Evolutionary conservation across 2,113 vertebrate species (phyloP), one percentile per base, ranked within the genome.

Genomic region (Serinus canaria): DNA sequence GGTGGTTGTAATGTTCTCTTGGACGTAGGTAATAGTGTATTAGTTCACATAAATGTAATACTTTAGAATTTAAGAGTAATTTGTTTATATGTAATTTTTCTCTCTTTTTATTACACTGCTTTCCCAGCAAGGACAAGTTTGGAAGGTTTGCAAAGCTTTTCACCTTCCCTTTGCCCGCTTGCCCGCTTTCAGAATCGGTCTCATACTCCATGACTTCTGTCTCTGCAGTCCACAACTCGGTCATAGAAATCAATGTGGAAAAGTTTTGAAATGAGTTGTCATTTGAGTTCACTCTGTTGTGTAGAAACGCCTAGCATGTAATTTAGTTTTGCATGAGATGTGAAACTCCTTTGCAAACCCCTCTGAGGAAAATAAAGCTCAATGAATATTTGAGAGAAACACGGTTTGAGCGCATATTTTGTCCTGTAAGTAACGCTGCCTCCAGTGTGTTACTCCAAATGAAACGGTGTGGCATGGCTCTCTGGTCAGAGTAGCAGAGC

Each of bases 81-180:
- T 97, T 98, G 98, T 99, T 99, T 98, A 98, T 98, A 97, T 98
- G 98, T 99, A 98, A 99, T 99, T 99, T 98, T 99, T 99, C 98
- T 99, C 98, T 99, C 98, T 99, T 98, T 99, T 98, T 96, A 98
- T 99, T 99, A 98, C 99, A 99, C 99, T 99, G 99, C 99, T 99
- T 99, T 98, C 99, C 98, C 99, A 99, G 99, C 99, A 99, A 99
- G 99, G 99, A 99, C 99, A 99, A 99, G 99, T 99, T 99, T 99
- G 99, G 99, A 99, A 99, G 99, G 99, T 99, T 99, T 99, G 99
- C 99, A 99, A 99, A 99, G 98, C 99, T 99, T 99, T 99, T 99
- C 99, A 99, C 99, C 99, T 99, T 99, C 99, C 99, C 98, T 98
- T 98, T 99, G 98, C 99, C 98, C 98, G 98, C 98, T 98, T 98